Conservation (phyloP, 2,797 vertebrate genomes). For the Gorsachius magnificus region DNA sequence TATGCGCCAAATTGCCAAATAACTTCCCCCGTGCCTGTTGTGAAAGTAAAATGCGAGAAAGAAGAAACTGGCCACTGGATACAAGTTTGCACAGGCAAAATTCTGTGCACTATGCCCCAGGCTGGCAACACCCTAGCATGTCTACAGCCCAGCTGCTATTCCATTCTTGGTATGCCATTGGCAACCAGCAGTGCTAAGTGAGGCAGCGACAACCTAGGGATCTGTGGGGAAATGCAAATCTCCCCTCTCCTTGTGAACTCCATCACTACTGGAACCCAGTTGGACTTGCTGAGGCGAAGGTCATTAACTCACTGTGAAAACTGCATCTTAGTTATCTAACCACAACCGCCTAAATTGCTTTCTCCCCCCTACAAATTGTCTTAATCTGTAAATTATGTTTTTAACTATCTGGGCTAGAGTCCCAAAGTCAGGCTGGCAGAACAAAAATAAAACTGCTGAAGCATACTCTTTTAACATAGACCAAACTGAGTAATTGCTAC, state of each 20-base stretch:
- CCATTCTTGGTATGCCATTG: not conserved
- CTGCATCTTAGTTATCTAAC: not conserved
- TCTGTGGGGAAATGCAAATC: not conserved
- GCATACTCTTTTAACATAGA: not conserved
- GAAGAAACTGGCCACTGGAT: not conserved
- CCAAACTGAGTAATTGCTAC: not conserved
- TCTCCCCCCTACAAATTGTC: not conserved
- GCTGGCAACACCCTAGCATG: not conserved
- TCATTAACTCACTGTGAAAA: not conserved
- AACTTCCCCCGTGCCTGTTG: fast-evolving
- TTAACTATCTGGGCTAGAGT: not conserved
- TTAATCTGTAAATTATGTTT: constrained; percentile 15
- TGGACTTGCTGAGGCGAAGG: not conserved
- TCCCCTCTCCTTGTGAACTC: not conserved
- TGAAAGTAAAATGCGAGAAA: not conserved
- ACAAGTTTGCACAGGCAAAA: not conserved
- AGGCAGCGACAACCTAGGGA: not conserved
- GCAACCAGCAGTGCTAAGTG: not conserved
- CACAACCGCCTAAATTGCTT: not conserved
- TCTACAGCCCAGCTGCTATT: not conserved
- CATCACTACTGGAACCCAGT: not conserved
- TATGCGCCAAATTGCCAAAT: not conserved
- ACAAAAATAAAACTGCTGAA: constrained; percentile 22
- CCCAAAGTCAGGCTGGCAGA: not conserved
- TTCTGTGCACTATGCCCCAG: not conserved